Conservation (phyloP, 1,140 invertebrate species). For the Portunus trituberculatus region DNA sequence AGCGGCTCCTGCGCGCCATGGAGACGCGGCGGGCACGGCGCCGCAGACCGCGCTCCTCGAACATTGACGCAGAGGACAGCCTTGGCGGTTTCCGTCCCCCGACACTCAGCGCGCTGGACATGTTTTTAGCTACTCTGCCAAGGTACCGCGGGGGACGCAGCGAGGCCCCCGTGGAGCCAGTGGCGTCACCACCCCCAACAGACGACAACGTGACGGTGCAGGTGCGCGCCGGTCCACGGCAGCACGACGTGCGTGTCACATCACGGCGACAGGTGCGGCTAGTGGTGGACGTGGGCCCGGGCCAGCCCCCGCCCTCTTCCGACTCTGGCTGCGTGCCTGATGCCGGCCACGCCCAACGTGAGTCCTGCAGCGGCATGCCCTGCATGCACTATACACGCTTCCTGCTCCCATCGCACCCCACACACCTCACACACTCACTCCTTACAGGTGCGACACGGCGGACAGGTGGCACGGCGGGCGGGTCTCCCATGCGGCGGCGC, state of each 20-base stretch:
- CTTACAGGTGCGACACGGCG: neutral
- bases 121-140: conserved; percentile 62
- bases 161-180: neutral
- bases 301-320: conserved; percentile 44
- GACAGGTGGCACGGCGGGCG: neutral
- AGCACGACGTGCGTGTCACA: conserved; percentile 66
- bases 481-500: neutral
- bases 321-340: conserved; percentile 66
- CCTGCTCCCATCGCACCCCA: neutral
- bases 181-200: neutral
- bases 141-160: conserved; percentile 55
- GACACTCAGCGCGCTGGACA: conserved; percentile 61
- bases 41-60: conserved; percentile 64
- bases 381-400: neutral
- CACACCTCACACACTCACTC: neutral
- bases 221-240: conserved; percentile 63
- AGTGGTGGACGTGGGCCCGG: conserved; percentile 56
- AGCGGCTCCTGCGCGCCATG: conserved; percentile 60
- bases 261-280: conserved; percentile 67
- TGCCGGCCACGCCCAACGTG: conserved; percentile 50
- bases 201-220: conserved; percentile 70
- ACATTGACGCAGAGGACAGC: conserved; percentile 61
- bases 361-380: neutral
- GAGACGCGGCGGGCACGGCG: conserved; percentile 53
- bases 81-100: conserved; percentile 53